Conservation (phyloP, 1,140 invertebrate genomes). For the Lucilia sericata region DNA sequence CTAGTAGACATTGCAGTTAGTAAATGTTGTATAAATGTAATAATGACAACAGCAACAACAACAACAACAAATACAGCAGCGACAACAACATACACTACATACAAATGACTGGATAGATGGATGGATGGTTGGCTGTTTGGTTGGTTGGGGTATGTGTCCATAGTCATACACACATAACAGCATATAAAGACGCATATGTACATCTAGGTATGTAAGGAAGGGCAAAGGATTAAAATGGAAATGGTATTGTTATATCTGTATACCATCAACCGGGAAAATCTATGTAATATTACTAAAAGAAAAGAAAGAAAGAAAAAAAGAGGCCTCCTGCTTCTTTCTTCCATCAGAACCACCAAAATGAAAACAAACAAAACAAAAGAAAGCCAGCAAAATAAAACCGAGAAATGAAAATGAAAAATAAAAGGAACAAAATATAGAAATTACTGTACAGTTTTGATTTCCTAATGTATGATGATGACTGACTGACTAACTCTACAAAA, state of each 20-base stretch:
- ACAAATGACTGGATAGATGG: slow-evolving; percentile 5
- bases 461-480: background rate
- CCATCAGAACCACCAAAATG: background rate
- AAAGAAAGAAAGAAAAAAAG: background rate
- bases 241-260: background rate
- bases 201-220: background rate
- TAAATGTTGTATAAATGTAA: slow-evolving; percentile 29
- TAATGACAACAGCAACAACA: slow-evolving; percentile 6
- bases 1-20: slow-evolving; percentile 37
- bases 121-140: background rate
- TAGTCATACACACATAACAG: background rate
- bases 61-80: background rate
- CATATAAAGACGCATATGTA: background rate
- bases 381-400: background rate
- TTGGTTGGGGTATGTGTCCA: background rate
- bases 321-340: background rate
- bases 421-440: background rate
- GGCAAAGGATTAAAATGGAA: slow-evolving; percentile 21
- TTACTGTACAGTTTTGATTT: slow-evolving; percentile 16
- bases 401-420: slow-evolving; percentile 8
- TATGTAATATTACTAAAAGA: slow-evolving; percentile 4
- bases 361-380: background rate
- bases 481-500: background rate
- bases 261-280: slow-evolving; percentile 13
- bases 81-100: background rate